phyloP scores from a whole-genome alignment of 1,140 invertebrate species.

The Bradysia coprophila region DNA sequence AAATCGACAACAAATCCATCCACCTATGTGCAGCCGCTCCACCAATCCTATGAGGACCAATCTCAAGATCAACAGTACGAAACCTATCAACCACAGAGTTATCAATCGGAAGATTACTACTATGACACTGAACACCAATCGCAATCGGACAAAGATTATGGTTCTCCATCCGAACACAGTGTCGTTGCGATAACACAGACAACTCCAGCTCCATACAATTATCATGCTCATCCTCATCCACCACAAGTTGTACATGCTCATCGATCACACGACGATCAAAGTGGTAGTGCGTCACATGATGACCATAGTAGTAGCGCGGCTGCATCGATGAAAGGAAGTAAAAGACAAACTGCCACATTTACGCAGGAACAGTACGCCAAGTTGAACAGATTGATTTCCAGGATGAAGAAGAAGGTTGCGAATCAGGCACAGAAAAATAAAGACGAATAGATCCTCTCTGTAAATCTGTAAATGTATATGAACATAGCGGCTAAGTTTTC shows the following conservation, averaged over 20 bases:
- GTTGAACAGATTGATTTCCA: conserved; percentile 17
- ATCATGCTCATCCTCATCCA: conserved; percentile 17
- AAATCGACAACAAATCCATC: conserved; percentile 4
- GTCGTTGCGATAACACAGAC: conserved; percentile 9
- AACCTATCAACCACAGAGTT: conserved; percentile 2
- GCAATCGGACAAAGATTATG: neutral
- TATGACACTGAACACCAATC: conserved; percentile 5
- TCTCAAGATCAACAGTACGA: neutral
- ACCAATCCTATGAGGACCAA: conserved; percentile 1
- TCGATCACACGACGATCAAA: conserved; percentile 10
- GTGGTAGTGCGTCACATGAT: too few species aligned
- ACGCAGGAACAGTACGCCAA: conserved; percentile 7
- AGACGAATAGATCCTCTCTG: too few species aligned
- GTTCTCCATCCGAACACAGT: neutral
- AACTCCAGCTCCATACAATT: conserved; percentile 12
- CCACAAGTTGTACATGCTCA: too few species aligned
- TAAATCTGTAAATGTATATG: too few species aligned
- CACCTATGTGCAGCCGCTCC: conserved; percentile 7
- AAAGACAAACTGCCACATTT: neutral
- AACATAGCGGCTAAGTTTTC: too few species aligned
- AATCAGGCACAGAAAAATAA: neutral
- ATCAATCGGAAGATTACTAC: conserved; percentile 3
- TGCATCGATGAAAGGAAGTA: neutral
- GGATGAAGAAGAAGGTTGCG: neutral
- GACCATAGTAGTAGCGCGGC: conserved; percentile 5